Percentiles rank a stretch among this genome's conserved stretches.
Conservation (phyloP, 2,797 vertebrate species). For the Leuciscus waleckii region DNA sequence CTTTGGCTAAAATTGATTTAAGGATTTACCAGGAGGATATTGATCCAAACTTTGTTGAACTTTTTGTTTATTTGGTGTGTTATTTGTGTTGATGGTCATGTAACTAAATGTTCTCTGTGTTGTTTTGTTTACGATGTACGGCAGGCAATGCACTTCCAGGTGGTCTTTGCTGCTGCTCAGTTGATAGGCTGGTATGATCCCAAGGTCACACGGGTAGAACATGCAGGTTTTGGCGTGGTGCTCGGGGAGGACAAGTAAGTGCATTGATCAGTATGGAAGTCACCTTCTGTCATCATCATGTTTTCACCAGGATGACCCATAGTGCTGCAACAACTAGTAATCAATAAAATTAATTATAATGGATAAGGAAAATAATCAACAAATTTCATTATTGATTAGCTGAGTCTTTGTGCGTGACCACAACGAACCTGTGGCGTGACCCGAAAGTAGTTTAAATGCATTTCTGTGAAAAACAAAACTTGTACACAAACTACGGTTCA, state of each 20-base stretch:
- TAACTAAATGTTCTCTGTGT: not conserved
- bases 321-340: not conserved
- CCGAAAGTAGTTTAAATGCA: not conserved
- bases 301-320: not conserved
- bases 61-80: not conserved
- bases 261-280: not conserved
- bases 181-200: constrained; percentile 96
- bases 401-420: not conserved
- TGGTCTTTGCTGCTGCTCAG: constrained; percentile 88
- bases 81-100: not conserved
- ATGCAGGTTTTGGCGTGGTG: constrained; percentile 94
- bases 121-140: not conserved
- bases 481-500: not conserved
- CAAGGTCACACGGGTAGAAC: constrained; percentile 87
- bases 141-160: constrained; percentile 88
- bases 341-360: not conserved
- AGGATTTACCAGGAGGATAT: not conserved
- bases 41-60: not conserved
- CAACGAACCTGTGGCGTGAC: not conserved
- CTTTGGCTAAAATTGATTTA: not conserved
- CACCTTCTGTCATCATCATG: not conserved
- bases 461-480: not conserved
- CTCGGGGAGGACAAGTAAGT: constrained; percentile 90
- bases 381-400: not conserved
- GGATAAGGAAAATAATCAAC: not conserved